Percentiles rank a stretch among this genome's conserved stretches.
Evolutionary conservation across 2,113 vertebrate genomes (phyloP).

Genomic region (Daphoenositta chrysoptera): DNA sequence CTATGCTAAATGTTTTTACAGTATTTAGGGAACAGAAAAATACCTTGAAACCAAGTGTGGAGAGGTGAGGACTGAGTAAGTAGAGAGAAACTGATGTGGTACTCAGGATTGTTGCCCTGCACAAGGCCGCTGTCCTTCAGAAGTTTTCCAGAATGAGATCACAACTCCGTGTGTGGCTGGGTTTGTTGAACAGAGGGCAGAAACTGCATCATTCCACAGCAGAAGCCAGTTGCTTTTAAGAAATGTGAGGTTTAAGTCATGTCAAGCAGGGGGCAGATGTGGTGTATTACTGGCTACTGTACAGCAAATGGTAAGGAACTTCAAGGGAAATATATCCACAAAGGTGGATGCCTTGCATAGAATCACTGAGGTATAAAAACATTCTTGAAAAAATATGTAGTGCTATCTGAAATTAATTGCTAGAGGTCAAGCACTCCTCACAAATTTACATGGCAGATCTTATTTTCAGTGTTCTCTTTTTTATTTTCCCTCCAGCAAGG

Average conservation of each 20-base stretch:
- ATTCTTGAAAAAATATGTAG: background rate
- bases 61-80: background rate
- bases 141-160: constrained; percentile 65
- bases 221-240: constrained; percentile 34
- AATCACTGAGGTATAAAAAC: background rate
- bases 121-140: constrained; percentile 40
- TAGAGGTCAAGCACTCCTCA: background rate
- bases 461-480: background rate
- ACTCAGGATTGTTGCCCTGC: background rate
- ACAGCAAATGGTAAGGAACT: background rate
- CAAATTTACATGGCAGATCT: background rate
- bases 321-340: background rate
- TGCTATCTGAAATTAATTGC: background rate
- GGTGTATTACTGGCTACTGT: background rate
- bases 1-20: background rate
- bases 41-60: background rate
- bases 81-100: background rate
- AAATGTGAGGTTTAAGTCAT: constrained; percentile 5
- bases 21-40: background rate
- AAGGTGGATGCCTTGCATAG: constrained; percentile 1
- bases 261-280: background rate
- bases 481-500: background rate
- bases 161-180: constrained; percentile 47
- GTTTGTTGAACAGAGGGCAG: constrained; percentile 40
- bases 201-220: constrained; percentile 43